Conservation (phyloP, 2,113 vertebrate genomes). For the Gopherus evgoodei region DNA sequence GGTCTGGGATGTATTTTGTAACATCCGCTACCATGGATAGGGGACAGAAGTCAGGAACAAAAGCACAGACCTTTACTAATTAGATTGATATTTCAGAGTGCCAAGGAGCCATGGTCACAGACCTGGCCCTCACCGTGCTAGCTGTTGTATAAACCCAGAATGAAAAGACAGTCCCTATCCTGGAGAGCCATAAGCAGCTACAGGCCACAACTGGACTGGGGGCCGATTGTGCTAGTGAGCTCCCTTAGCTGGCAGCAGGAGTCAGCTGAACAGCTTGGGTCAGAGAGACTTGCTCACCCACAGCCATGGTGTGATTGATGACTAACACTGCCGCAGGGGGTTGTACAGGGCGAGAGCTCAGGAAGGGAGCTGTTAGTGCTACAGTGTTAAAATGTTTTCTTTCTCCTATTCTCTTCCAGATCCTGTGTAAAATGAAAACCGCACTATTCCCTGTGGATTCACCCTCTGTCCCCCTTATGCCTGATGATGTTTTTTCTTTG, state of each 20-base stretch:
- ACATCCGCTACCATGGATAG: not conserved
- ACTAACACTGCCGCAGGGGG: not conserved
- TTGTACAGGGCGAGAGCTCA: not conserved
- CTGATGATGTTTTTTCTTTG: not conserved
- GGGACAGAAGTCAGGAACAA: not conserved
- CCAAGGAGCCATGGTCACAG: not conserved
- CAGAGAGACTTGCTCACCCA: fast-evolving
- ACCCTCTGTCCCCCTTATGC: not conserved
- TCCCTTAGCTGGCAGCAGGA: not conserved
- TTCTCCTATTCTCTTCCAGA: not conserved
- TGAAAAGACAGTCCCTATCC: not conserved
- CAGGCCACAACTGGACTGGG: not conserved
- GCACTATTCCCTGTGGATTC: not conserved
- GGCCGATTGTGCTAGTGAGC: not conserved
- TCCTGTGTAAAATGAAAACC: not conserved
- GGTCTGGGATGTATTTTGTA: not conserved
- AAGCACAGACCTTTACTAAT: not conserved
- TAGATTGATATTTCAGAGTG: not conserved
- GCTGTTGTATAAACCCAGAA: fast-evolving
- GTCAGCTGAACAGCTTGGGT: not conserved
- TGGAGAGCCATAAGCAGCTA: not conserved
- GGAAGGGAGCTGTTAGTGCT: not conserved
- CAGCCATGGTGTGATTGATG: fast-evolving
- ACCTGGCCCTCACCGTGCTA: not conserved
- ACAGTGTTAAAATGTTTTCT: not conserved